Evolutionary conservation across 2,888 invertebrate genomes (phyloP).

Genomic region (Agrotis puta): DNA sequence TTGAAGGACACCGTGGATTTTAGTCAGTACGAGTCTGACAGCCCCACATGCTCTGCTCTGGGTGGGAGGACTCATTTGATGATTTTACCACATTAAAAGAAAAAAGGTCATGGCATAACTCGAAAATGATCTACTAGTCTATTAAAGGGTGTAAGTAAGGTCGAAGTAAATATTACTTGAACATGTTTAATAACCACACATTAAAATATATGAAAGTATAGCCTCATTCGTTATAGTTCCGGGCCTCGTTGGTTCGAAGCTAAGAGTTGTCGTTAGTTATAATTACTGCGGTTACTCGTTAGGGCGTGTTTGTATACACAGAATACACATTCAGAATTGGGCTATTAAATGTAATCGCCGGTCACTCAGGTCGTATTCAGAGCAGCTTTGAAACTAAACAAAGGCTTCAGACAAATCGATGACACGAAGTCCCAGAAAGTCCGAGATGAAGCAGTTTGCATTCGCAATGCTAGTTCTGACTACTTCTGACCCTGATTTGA

Average conservation of each 20-base stretch:
- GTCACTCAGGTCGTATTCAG: constrained; percentile 27
- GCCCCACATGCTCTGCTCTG: no score
- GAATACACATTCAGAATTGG: constrained; percentile 31
- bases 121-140: no score
- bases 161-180: not conserved
- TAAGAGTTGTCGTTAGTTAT: constrained; percentile 43
- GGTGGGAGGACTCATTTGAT: no score
- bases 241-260: not conserved
- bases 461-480: no score
- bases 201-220: constrained; percentile 5
- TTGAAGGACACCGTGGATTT: no score
- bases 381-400: constrained; percentile 10
- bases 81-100: no score
- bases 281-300: constrained; percentile 55
- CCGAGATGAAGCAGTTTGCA: no score
- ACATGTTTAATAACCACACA: not conserved
- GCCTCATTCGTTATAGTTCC: constrained; percentile 15
- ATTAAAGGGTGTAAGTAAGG: not conserved
- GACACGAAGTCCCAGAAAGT: constrained; percentile 1
- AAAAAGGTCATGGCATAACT: not conserved
- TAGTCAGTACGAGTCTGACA: no score
- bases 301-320: constrained; percentile 44
- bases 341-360: constrained; percentile 45
- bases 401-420: constrained; percentile 3
- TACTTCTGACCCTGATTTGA: constrained; percentile 4